Evolutionary conservation across 2,888 invertebrate genomes (phyloP), one percentile per base, ranked within the genome.

Genomic region (Acheta domesticus): DNA sequence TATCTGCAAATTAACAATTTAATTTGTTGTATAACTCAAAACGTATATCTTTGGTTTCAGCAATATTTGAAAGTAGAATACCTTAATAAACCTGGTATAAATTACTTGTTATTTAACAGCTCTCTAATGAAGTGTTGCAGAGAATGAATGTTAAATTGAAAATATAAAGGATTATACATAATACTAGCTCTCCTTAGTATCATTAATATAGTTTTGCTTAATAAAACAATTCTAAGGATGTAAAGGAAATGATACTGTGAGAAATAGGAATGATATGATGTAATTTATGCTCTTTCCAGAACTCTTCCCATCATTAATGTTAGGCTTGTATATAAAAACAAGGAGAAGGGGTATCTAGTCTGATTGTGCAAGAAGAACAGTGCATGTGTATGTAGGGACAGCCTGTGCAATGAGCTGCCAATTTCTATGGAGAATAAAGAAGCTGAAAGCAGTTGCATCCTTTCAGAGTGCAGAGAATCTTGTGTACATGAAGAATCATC

Each of bases 261-360:
- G 36, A 5, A 36, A 36, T 36, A 36, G 36, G 36, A n/a, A 62
- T 62, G 62, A 62, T 62, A 2, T 62, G 14, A 19, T 62, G 62
- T 19, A 62, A 48, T 78, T 80, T 78, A 74, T 80, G 76, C 50
- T 78, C 76, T 78, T 81, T 81, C 76, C 81, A 81, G 81, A 81
- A 77, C 21, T 77, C 81, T 36, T 79, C 81, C 48, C 81, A 77
- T 75, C 79, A 78, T 49, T 81, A 81, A 79, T 78, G 49, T 23
- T 79, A 78, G 80, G 76, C 77, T n/a, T 78, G 76, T 48, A 48
- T 48, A 48, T 76, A 48, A 76, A 48, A 75, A 76, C 62, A 62
- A 14, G n/a, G 62, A 19, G 62, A 19, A 62, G 14, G 62, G n/a
- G n/a, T 62, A n/a, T 62, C 62, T 62, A 62, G 36, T 62, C 62